These are phyloP conservation scores for Leucoma salicis DNA, from an alignment of 2,888 invertebrate genomes.

Conservation along the genomic window DNA sequence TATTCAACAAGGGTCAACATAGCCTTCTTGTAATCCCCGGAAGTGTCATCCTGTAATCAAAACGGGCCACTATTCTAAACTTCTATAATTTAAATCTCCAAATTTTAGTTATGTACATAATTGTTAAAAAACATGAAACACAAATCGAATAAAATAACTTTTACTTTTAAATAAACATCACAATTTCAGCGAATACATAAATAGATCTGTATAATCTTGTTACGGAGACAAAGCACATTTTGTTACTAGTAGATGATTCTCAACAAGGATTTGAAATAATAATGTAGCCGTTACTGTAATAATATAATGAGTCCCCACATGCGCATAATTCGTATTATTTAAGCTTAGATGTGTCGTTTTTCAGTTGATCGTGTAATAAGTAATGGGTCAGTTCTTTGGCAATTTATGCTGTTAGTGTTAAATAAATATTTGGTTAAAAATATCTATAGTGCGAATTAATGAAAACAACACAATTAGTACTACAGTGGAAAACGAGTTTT, in stretches of 20 bases:
- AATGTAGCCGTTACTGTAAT: constrained; percentile 7
- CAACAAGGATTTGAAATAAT: constrained; percentile 10
- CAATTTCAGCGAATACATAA: constrained; percentile 26
- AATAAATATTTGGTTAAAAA: constrained; percentile 18
- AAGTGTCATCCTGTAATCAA: constrained; percentile 93
- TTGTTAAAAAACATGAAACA: constrained; percentile 23
- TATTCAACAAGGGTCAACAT: constrained; percentile 92
- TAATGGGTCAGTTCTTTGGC: constrained; percentile 33
- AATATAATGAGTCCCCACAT: constrained; percentile 22
- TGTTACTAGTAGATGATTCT: constrained; percentile 19
- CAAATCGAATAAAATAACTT: constrained; percentile 13
- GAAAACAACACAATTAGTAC: constrained; percentile 6
- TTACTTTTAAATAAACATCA: constrained; percentile 10
- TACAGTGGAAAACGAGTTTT: constrained; percentile 6
- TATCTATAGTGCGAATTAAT: constrained; percentile 12
- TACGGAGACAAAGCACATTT: constrained; percentile 21
- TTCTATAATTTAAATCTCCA: constrained; percentile 32
- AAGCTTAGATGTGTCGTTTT: constrained; percentile 11
- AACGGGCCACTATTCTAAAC: constrained; percentile 58
- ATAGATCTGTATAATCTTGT: constrained; percentile 63
- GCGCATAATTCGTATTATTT: constrained; percentile 21
- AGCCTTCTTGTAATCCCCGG: constrained; percentile 96
- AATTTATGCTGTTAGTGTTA: constrained; percentile 30
- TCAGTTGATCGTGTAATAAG: constrained; percentile 19
- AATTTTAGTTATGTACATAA: constrained; percentile 18